Conservation (phyloP, 2,888 invertebrate genomes). For the Monochamus alternatus region DNA sequence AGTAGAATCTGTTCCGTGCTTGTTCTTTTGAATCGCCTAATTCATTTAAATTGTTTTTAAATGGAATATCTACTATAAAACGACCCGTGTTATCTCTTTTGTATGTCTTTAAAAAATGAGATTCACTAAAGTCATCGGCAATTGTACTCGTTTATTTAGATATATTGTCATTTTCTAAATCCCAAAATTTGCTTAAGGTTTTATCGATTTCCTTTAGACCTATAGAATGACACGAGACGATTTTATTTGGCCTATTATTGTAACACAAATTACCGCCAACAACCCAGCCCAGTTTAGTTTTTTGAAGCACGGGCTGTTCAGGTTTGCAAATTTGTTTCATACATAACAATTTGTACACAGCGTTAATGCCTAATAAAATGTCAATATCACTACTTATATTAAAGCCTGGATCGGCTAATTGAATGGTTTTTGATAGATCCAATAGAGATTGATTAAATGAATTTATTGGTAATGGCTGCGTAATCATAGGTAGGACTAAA, state of each 20-base stretch:
- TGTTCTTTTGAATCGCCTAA: slow-evolving; percentile 14
- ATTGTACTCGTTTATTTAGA: not conserved
- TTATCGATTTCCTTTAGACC: not conserved
- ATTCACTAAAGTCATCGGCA: not conserved
- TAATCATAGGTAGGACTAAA: not conserved
- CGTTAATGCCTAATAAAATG: not conserved
- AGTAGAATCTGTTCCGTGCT: slow-evolving; percentile 9
- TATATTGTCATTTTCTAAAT: not conserved
- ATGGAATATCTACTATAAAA: not conserved
- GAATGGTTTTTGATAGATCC: not conserved
- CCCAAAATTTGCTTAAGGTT: slow-evolving; percentile 5
- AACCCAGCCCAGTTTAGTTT: not conserved
- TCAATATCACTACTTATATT: not conserved
- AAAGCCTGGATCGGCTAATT: not conserved
- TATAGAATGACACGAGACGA: not conserved
- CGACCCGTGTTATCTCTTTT: not conserved
- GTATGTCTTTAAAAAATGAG: not conserved
- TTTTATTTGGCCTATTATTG: not conserved
- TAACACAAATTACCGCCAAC: too few relatives aligned
- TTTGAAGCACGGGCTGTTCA: not conserved
- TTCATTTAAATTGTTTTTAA: not conserved
- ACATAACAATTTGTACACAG: not conserved
- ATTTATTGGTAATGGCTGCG: not conserved
- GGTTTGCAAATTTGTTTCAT: not conserved
- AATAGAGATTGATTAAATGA: not conserved